A percentile compares a stretch with the other conserved stretches of the same genome.
These are phyloP conservation scores for Polia nebulosa DNA, from an alignment of 2,888 invertebrate species.

Conservation along the genomic window DNA sequence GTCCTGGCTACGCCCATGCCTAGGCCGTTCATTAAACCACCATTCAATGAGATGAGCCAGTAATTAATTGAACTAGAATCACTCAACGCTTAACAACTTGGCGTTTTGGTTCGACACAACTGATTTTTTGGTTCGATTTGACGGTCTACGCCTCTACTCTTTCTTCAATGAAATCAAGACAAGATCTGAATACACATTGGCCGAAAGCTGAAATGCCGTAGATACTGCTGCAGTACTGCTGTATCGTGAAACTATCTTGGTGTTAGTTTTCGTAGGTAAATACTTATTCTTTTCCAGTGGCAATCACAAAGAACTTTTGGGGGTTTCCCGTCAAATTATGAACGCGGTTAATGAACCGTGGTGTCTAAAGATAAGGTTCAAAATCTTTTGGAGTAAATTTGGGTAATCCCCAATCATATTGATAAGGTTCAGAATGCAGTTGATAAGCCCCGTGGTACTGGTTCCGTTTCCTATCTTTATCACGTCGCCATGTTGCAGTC, in stretches of 20 bases:
- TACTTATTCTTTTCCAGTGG: not conserved
- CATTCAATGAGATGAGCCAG: no score
- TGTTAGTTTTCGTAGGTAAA: not conserved
- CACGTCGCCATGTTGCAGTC: not conserved
- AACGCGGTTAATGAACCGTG: not conserved
- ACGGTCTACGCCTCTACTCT: not conserved
- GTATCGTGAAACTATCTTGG: not conserved
- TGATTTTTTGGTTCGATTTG: no score
- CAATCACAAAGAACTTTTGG: constrained; percentile 3
- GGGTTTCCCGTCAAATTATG: not conserved
- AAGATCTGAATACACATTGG: not conserved
- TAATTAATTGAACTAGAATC: no score
- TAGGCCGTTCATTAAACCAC: no score
- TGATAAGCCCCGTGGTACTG: not conserved
- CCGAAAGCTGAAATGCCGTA: not conserved
- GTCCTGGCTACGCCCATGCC: no score
- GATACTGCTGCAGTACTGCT: no score
- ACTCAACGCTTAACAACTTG: no score
- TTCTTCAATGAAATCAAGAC: not conserved
- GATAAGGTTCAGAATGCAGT: not conserved
- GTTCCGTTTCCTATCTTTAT: no score
- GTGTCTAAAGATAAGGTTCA: not conserved
- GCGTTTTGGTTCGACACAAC: no score
- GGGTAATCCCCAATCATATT: not conserved
- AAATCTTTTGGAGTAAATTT: not conserved